Conservation (phyloP, 2,113 vertebrate genomes). For the Anas platyrhynchos region DNA sequence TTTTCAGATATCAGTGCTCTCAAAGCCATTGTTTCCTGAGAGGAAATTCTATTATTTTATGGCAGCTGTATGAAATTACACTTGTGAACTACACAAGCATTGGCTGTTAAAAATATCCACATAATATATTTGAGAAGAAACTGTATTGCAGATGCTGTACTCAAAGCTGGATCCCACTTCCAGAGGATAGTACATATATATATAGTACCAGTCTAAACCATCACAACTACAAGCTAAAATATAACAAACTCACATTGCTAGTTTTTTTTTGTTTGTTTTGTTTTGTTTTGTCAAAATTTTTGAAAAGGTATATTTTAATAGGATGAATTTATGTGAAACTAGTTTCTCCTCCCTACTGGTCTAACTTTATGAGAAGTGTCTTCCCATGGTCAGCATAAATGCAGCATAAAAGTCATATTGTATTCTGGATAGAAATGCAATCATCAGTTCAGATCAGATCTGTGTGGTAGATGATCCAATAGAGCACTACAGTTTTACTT, state of each 20-base stretch:
- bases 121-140: not conserved
- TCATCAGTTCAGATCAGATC: not conserved
- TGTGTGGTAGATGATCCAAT: not conserved
- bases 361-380: not conserved
- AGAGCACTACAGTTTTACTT: not conserved
- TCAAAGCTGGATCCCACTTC: not conserved
- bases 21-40: not conserved
- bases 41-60: not conserved
- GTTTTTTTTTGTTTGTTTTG: not conserved
- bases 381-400: not conserved
- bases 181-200: not conserved
- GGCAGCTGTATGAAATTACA: not conserved
- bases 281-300: not conserved
- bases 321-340: too few species aligned
- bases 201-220: not conserved
- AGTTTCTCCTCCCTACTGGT: not conserved
- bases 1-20: not conserved
- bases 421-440: not conserved
- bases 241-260: accelerated
- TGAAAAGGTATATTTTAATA: not conserved
- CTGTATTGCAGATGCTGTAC: not conserved
- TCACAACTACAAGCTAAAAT: accelerated
- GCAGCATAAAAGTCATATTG: not conserved
- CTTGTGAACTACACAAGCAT: not conserved
- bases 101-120: not conserved